A percentile compares a stretch with the other conserved stretches of the same genome.
These are phyloP conservation scores for Amphimallon solstitiale DNA, from an alignment of 2,888 invertebrate species.

Conservation along the genomic window DNA sequence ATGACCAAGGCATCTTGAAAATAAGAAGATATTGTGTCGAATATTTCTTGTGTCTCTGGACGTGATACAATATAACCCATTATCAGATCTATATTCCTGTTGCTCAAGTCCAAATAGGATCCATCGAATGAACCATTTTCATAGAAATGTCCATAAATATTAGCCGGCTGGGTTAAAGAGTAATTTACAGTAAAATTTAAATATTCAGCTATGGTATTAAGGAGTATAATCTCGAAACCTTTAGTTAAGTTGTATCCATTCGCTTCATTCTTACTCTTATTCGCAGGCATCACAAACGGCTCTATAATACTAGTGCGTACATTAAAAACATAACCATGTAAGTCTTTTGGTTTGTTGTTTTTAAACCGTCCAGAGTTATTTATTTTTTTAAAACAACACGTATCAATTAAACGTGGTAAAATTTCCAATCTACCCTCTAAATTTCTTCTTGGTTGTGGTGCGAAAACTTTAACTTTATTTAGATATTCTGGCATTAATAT, in stretches of 20 bases:
- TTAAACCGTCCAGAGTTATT: slow-evolving; percentile 45
- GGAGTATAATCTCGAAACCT: slow-evolving; percentile 52
- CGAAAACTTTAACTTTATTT: slow-evolving; percentile 47
- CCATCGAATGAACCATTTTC: slow-evolving; percentile 51
- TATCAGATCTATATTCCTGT: slow-evolving; percentile 52
- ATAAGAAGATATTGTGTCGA: slow-evolving; percentile 55
- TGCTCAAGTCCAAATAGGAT: slow-evolving; percentile 49
- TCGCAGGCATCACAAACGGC: slow-evolving; percentile 54
- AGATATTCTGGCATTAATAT: slow-evolving; percentile 46
- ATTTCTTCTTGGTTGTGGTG: slow-evolving; percentile 50
- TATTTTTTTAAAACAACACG: slow-evolving; percentile 45
- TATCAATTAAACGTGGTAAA: slow-evolving; percentile 44
- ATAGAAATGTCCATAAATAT: slow-evolving; percentile 50
- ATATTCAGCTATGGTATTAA: slow-evolving; percentile 50
- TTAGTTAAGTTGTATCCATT: slow-evolving; percentile 38
- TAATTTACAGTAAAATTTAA: slow-evolving; percentile 50
- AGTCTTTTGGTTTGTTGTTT: slow-evolving; percentile 51
- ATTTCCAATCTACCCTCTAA: slow-evolving; percentile 48
- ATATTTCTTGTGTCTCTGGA: slow-evolving; percentile 46
- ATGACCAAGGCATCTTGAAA: slow-evolving; percentile 54
- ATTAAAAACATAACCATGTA: slow-evolving; percentile 54
- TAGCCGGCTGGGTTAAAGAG: slow-evolving; percentile 41
- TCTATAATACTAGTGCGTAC: slow-evolving; percentile 54
- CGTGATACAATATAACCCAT: slow-evolving; percentile 56
- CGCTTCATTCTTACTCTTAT: neutral